These are phyloP conservation scores for Cheilosia urbana DNA, from an alignment of 2,888 invertebrate species.

Conservation along the genomic window DNA sequence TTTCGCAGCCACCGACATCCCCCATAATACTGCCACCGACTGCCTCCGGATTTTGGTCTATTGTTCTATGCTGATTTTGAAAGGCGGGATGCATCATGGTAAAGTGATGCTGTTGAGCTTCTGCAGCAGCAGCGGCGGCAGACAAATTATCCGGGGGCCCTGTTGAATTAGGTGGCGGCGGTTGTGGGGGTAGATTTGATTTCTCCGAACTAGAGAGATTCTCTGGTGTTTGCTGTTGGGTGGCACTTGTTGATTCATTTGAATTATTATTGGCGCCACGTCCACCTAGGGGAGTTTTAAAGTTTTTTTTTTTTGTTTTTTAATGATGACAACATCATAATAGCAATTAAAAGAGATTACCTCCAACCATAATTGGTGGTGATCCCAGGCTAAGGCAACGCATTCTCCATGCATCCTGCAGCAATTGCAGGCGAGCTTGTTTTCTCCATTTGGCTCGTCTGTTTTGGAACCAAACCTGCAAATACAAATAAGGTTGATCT, in stretches of 20 bases:
- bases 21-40: conserved; percentile 56
- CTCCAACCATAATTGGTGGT: conserved; percentile 86
- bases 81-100: conserved; percentile 84
- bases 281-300: conserved; percentile 66
- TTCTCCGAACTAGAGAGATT: conserved; percentile 80
- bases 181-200: conserved; percentile 72
- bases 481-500: not conserved
- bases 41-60: conserved; percentile 70
- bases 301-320: conserved; percentile 23
- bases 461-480: conserved; percentile 96
- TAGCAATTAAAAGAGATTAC: conserved; percentile 65
- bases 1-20: conserved; percentile 77
- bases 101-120: conserved; percentile 77
- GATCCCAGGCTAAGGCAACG: conserved; percentile 91
- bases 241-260: conserved; percentile 76
- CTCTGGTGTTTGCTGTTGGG: conserved; percentile 79
- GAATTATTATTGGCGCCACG: conserved; percentile 69
- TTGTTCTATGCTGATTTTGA: conserved; percentile 79
- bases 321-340: not conserved
- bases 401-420: conserved; percentile 96
- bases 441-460: conserved; percentile 96
- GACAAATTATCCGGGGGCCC: conserved; percentile 54
- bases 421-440: conserved; percentile 92
- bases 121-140: conserved; percentile 52
- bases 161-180: conserved; percentile 72